Conservation (phyloP, 2,888 invertebrate genomes). For the Luffia ferchaultella region DNA sequence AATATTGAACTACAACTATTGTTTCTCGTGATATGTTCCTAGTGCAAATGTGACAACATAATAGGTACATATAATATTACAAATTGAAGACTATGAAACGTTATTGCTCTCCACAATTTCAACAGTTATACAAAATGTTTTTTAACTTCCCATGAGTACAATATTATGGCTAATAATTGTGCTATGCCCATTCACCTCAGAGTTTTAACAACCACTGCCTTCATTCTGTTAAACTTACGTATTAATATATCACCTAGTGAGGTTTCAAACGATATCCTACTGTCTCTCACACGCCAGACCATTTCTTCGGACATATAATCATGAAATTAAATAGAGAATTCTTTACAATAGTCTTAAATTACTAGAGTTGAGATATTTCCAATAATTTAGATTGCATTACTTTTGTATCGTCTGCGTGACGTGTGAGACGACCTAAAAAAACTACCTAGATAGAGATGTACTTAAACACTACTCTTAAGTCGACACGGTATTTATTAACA, state of each 20-base stretch:
- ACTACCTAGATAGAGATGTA: slow-evolving; percentile 55
- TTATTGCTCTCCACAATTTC: slow-evolving; percentile 29
- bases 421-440: slow-evolving; percentile 44
- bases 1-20: too few relatives aligned
- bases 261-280: slow-evolving; percentile 59
- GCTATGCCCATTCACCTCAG: slow-evolving; percentile 46
- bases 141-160: slow-evolving; percentile 3
- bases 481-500: slow-evolving; percentile 26
- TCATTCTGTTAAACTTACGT: slow-evolving; percentile 36
- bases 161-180: slow-evolving; percentile 37
- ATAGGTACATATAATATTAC: not conserved
- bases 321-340: too few relatives aligned
- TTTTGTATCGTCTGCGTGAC: too few relatives aligned
- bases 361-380: too few relatives aligned
- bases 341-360: too few relatives aligned
- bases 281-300: slow-evolving; percentile 36
- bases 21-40: not conserved
- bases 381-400: too few relatives aligned
- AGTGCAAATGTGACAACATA: not conserved
- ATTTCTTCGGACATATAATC: not conserved
- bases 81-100: slow-evolving; percentile 9
- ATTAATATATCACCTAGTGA: slow-evolving; percentile 58
- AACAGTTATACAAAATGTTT: slow-evolving; percentile 28
- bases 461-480: slow-evolving; percentile 42
- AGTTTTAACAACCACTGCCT: slow-evolving; percentile 24